Conservation (phyloP, 23 tunicate genomes). For the Trididemnum clinides region DNA sequence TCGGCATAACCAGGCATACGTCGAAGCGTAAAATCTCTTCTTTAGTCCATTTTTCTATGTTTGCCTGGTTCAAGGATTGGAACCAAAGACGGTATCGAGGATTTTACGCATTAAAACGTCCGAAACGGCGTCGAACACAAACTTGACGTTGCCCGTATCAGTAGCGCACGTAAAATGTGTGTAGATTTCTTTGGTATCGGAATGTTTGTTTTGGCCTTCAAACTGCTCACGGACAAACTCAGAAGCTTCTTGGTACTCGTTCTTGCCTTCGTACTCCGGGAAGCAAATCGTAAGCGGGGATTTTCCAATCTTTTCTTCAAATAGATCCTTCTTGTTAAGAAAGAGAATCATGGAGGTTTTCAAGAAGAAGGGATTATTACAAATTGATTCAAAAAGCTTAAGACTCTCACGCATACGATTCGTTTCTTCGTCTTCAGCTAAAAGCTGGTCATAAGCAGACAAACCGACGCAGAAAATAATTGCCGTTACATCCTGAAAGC, state of each 20-base stretch:
- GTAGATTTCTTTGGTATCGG: conserved; percentile 84
- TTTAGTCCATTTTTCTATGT: neutral
- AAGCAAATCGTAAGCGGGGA: conserved; percentile 87
- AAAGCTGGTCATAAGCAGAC: conserved; percentile 93
- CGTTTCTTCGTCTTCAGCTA: conserved; percentile 93
- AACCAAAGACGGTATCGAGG: conserved; percentile 87
- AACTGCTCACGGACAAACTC: conserved; percentile 75
- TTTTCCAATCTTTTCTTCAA: conserved; percentile 78
- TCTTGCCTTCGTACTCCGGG: conserved; percentile 82
- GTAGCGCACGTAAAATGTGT: conserved; percentile 98
- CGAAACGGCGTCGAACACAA: conserved; percentile 96
- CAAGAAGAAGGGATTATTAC: conserved; percentile 87
- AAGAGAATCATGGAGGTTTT: conserved; percentile 95
- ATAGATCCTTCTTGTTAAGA: conserved; percentile 92
- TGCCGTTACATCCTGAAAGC: conserved; percentile 96
- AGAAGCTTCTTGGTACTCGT: conserved; percentile 74
- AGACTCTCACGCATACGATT: conserved; percentile 95
- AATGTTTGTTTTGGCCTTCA: conserved; percentile 80
- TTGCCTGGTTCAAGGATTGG: too few species aligned
- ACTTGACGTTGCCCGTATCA: conserved; percentile 84
- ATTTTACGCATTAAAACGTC: conserved; percentile 92
- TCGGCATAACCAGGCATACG: too few species aligned
- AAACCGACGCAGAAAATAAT: conserved; percentile 96
- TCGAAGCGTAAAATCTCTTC: too few species aligned
- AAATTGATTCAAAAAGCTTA: conserved; percentile 89